A percentile compares a stretch with the other conserved stretches of the same genome.
phyloP scores from a whole-genome alignment of 2,888 invertebrate genomes.

The Phyllotreta striolata region DNA sequence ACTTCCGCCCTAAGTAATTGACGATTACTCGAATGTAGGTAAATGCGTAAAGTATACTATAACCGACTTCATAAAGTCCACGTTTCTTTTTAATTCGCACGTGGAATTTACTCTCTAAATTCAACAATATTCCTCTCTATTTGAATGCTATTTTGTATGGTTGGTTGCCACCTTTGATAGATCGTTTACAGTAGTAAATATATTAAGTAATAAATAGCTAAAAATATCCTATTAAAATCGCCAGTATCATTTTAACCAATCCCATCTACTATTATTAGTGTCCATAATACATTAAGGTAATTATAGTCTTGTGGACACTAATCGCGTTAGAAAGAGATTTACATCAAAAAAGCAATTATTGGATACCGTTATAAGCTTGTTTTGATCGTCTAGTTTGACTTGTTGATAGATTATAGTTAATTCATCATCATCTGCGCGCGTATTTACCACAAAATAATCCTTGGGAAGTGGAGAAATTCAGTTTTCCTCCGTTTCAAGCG shows the following conservation, averaged over 20 bases:
- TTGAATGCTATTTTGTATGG: not conserved
- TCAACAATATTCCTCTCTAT: not conserved
- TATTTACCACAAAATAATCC: conserved; percentile 19
- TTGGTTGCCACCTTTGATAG: not conserved
- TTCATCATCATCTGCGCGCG: conserved; percentile 25
- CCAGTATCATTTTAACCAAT: not conserved
- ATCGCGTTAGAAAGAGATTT: conserved; percentile 35
- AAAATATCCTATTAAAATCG: too few species aligned
- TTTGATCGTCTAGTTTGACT: conserved; percentile 22
- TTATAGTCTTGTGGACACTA: conserved; percentile 34
- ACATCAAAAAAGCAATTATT: conserved; percentile 32
- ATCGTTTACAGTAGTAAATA: too few species aligned
- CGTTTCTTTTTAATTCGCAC: too few species aligned
- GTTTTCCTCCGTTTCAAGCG: conserved; percentile 9
- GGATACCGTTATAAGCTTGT: conserved; percentile 26
- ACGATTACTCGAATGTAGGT: conserved; percentile 32
- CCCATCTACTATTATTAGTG: conserved; percentile 2
- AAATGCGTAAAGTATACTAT: conserved; percentile 1
- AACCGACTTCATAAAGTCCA: too few species aligned
- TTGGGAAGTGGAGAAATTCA: conserved; percentile 16
- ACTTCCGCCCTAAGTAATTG: conserved; percentile 42
- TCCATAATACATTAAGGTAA: conserved; percentile 17
- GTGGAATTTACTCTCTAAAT: too few species aligned
- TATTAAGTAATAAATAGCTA: too few species aligned
- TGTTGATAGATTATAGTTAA: conserved; percentile 21